Percentiles rank a stretch among this genome's conserved stretches.
These are phyloP conservation scores for Mesoclemmys tuberculata DNA, from an alignment of 2,113 vertebrate genomes.

Conservation along the genomic window DNA sequence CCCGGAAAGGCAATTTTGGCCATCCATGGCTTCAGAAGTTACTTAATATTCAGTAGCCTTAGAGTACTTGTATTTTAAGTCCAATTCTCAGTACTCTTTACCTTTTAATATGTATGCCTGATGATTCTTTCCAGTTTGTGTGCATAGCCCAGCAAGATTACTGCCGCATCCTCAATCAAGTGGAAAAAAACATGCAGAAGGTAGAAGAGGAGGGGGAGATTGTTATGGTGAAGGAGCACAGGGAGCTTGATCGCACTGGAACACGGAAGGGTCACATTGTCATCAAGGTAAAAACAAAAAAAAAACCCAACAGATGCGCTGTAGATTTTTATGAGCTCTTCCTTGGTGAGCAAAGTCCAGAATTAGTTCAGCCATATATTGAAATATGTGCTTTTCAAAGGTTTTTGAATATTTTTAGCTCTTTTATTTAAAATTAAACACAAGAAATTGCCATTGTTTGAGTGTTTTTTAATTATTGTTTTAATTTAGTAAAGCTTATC, in stretches of 20 bases:
- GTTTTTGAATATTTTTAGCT: background rate
- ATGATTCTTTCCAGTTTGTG: conserved; percentile 89
- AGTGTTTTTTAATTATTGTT: background rate
- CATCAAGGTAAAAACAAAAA: conserved; percentile 88
- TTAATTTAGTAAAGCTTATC: accelerated
- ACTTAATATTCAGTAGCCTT: conserved; percentile 21
- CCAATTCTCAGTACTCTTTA: conserved; percentile 9
- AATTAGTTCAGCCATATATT: background rate
- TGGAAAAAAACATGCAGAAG: conserved; percentile 99
- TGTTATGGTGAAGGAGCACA: conserved; percentile 98
- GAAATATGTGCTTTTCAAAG: background rate
- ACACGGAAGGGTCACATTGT: conserved; percentile 99
- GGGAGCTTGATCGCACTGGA: conserved; percentile 96
- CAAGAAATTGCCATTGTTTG: background rate
- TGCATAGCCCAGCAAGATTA: conserved; percentile 99
- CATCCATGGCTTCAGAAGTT: background rate
- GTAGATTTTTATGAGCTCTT: background rate
- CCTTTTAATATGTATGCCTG: conserved; percentile 26
- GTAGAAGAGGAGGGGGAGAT: conserved; percentile 99
- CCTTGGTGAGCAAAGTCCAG: background rate
- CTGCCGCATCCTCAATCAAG: conserved; percentile 98
- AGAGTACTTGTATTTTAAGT: conserved; percentile 43
- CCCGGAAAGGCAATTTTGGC: background rate
- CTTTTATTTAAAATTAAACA: background rate
- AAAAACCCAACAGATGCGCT: background rate